phyloP scores from a whole-genome alignment of 2,888 invertebrate genomes.

The Coelopa pilipes region DNA sequence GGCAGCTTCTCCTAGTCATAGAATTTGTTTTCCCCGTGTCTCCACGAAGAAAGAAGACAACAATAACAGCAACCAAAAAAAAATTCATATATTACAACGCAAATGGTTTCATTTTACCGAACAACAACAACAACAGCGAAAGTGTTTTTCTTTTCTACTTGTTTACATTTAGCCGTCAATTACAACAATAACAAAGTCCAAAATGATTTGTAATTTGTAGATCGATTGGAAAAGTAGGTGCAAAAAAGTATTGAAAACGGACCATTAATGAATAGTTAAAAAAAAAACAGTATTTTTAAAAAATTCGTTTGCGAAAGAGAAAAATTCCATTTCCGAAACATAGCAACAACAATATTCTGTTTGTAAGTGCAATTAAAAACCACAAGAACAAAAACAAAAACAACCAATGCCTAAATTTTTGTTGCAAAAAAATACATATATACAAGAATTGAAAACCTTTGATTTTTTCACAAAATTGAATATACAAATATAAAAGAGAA shows the following conservation, averaged over 20 bases:
- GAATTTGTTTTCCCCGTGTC: background rate
- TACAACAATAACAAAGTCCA: slow-evolving; percentile 30
- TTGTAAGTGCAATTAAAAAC: slow-evolving; percentile 42
- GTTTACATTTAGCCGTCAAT: slow-evolving; percentile 5
- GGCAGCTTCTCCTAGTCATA: slow-evolving; percentile 47
- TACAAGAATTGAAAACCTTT: slow-evolving; percentile 45
- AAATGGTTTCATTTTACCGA: slow-evolving; percentile 18
- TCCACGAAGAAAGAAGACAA: slow-evolving; percentile 7
- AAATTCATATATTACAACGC: background rate
- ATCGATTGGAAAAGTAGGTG: background rate
- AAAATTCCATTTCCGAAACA: slow-evolving; percentile 35
- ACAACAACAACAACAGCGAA: background rate
- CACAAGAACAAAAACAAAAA: slow-evolving; percentile 40
- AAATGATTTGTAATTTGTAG: background rate
- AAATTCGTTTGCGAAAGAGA: slow-evolving; percentile 38
- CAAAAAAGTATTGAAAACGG: background rate
- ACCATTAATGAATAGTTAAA: background rate
- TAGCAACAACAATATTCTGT: slow-evolving; percentile 46
- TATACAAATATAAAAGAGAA: slow-evolving; percentile 43
- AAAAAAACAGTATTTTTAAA: slow-evolving; percentile 31
- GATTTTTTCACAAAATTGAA: slow-evolving; percentile 39
- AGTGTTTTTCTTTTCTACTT: background rate
- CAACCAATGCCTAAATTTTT: slow-evolving; percentile 45
- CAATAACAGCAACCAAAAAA: slow-evolving; percentile 21
- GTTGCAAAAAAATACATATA: slow-evolving; percentile 41